Conservation (phyloP, 2,888 invertebrate genomes). For the Drosophila kanekoi region DNA sequence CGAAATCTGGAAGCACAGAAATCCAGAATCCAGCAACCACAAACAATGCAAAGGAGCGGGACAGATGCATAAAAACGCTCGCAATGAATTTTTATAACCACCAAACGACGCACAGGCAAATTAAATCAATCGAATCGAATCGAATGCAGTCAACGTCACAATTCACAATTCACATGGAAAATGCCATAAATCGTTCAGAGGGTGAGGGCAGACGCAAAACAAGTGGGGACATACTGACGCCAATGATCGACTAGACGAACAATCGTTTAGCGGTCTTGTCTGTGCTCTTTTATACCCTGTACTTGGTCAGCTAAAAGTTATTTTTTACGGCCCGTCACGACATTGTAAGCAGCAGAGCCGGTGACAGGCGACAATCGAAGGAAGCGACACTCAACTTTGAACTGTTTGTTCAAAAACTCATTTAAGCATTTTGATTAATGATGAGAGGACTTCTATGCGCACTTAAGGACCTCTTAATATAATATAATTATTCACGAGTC, state of each 20-base stretch:
- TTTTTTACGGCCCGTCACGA: conserved; percentile 62
- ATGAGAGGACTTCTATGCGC: conserved; percentile 5
- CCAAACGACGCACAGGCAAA: conserved; percentile 70
- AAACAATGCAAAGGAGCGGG: conserved; percentile 6
- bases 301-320: conserved; percentile 15
- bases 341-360: conserved; percentile 34
- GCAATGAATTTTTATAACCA: conserved; percentile 78
- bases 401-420: conserved; percentile 32
- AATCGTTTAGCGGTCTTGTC: conserved; percentile 66
- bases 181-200: conserved; percentile 68
- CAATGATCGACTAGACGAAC: conserved; percentile 47
- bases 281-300: conserved; percentile 36
- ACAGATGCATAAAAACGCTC: conserved; percentile 49
- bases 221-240: conserved; percentile 48
- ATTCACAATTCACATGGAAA: conserved; percentile 77
- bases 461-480: conserved; percentile 6
- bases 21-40: conserved; percentile 6
- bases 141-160: conserved; percentile 67
- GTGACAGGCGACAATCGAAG: background rate
- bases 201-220: background rate
- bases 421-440: conserved; percentile 72
- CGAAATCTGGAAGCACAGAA: background rate
- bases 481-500: background rate
- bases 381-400: conserved; percentile 23
- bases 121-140: conserved; percentile 79